phyloP scores from a whole-genome alignment of 2,888 invertebrate species.

The Leucania comma region DNA sequence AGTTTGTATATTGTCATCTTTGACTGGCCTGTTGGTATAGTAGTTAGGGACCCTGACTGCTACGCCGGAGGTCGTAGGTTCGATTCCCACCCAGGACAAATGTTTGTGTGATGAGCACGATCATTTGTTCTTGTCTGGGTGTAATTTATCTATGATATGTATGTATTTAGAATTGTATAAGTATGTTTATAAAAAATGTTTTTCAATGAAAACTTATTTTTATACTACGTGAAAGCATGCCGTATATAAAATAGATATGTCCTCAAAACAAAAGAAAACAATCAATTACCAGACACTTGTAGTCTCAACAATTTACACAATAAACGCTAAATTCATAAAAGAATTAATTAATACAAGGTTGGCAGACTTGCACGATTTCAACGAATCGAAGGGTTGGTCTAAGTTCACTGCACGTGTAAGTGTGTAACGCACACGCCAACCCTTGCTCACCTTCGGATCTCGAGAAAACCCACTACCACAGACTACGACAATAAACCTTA shows the following conservation, averaged over 20 bases:
- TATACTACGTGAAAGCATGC: no score
- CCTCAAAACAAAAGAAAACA: background rate
- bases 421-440: constrained; percentile 78
- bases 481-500: constrained; percentile 64
- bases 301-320: constrained; percentile 9
- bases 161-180: no score
- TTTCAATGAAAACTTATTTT: no score
- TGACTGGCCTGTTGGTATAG: no score
- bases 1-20: no score
- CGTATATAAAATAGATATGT: background rate
- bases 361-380: constrained; percentile 54
- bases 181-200: no score
- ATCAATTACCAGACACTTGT: background rate
- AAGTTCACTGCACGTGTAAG: constrained; percentile 70
- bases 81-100: no score
- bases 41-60: no score
- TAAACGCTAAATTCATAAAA: constrained; percentile 11
- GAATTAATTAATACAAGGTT: constrained; percentile 59
- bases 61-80: no score
- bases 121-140: no score
- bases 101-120: no score
- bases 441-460: constrained; percentile 79
- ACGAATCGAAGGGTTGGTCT: constrained; percentile 74
- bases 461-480: constrained; percentile 77
- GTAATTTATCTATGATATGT: no score